These are phyloP conservation scores for Neria commutata DNA, from an alignment of 2,888 invertebrate species.

Conservation along the genomic window DNA sequence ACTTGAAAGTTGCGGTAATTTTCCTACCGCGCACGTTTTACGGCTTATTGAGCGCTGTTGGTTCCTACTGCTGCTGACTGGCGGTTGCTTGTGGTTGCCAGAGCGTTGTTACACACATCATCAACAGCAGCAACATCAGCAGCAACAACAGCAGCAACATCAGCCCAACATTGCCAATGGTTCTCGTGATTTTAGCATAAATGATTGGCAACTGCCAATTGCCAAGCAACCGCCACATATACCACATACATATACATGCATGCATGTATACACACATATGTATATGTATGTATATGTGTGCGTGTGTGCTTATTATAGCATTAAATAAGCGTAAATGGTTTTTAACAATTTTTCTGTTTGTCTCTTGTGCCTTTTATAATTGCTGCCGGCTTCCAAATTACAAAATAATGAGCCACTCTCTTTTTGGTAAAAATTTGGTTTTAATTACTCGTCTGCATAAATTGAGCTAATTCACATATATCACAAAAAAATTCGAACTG, in stretches of 20 bases:
- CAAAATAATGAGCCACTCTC: slow-evolving; percentile 54
- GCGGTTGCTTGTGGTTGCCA: background rate
- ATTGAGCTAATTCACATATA: too few species aligned
- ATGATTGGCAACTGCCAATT: background rate
- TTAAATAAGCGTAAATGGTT: slow-evolving; percentile 53
- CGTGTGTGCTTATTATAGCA: slow-evolving; percentile 48
- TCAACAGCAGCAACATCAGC: too few species aligned
- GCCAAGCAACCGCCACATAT: background rate
- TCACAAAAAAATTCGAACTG: too few species aligned
- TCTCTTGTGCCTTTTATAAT: slow-evolving; percentile 31
- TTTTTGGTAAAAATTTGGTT: too few species aligned
- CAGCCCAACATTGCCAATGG: background rate
- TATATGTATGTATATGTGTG: background rate
- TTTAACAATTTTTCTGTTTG: slow-evolving; percentile 49
- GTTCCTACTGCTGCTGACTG: background rate
- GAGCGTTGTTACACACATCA: too few species aligned
- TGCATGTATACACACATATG: too few species aligned
- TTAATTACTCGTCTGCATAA: too few species aligned
- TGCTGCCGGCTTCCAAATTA: slow-evolving; percentile 37
- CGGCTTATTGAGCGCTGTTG: background rate
- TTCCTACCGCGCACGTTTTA: background rate
- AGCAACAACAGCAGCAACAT: slow-evolving; percentile 5
- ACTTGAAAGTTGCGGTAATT: too few species aligned
- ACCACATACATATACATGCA: too few species aligned
- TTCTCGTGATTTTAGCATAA: background rate